Base-by-base conservation (phyloP, 1,140 invertebrate species). In the Hyles vespertilio region DNA sequence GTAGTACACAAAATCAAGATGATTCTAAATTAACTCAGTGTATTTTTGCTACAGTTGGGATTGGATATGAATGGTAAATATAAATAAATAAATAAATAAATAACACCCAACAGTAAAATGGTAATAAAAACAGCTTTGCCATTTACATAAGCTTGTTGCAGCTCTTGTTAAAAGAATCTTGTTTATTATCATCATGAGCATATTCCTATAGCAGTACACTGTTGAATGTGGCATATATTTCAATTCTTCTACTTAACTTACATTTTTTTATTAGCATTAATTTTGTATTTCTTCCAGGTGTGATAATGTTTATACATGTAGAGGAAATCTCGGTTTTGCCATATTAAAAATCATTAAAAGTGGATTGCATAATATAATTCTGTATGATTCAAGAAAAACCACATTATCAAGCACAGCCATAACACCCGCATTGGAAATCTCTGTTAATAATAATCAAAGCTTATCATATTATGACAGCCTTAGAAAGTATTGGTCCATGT, bases 351-450 rank as follows among this genome's bases (percentile, higher is more conserved):
- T 74, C 10, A 32, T 62, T 11, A 84, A 77, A 72, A 71, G 54
- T 64, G 72, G 61, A 47, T 54, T 53, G 32, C 67, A 76, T 61
- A 82, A 78, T 52, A 72, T 88, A 36, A 59, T 88, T 44, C 62
- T 88, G 1, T 88, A 88, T 77, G 75, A 84, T 58, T 72, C 77
- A 10, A 81, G 81, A 56, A 88, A 88, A 77, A 65, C 61, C 45
- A 80, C 80, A 33, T 48, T 88, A 45, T 88, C 83, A n/a, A 70
- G 60, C 58, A 72, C 75, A 43, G 75, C 67, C 32, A 53, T 88
- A 46, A 63, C 67, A 55, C 6, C 70, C 50, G 61, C 66, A 56
- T 64, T 81, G 51, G 69, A 74, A 61, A 52, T 88, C 32, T 71
- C 67, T 54, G 57, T 83, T 34, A 81, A 79, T 67, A 71, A 75